Conservation (phyloP, 2,797 vertebrate species). For the Pyrocephalus nanus region DNA sequence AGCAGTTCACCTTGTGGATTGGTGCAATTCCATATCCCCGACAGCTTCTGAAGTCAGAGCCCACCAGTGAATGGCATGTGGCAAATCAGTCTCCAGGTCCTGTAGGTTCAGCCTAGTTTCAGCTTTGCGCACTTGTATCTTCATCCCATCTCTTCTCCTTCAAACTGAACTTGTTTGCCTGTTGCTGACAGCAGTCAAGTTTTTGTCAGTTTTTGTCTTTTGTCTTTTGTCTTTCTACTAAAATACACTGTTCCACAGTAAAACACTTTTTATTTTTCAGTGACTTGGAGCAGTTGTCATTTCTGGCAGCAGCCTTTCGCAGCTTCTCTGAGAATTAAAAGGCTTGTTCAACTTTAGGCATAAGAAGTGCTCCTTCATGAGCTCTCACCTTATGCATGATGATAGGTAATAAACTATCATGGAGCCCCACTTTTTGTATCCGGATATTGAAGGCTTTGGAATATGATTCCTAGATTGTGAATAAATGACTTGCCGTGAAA, state of each 20-base stretch:
- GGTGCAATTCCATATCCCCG: not conserved
- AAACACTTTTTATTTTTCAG: conserved; percentile 55
- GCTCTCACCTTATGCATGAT: conserved; percentile 49
- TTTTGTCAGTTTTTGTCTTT: not conserved
- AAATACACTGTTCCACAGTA: conserved; percentile 37
- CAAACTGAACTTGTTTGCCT: conserved; percentile 23
- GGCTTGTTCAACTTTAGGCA: conserved; percentile 53
- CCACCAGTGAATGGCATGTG: not conserved
- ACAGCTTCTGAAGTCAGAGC: conserved; percentile 20
- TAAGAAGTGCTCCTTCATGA: conserved; percentile 61
- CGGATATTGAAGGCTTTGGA: not conserved
- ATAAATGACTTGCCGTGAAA: not conserved
- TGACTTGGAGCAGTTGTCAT: conserved; percentile 51
- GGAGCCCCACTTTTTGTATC: not conserved
- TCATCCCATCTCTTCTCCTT: not conserved
- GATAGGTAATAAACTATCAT: conserved; percentile 58
- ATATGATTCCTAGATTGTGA: not conserved
- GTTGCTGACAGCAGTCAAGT: conserved; percentile 20
- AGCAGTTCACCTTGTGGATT: not conserved
- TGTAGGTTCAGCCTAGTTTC: not conserved
- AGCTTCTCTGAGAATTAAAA: conserved; percentile 57
- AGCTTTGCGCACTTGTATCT: not conserved
- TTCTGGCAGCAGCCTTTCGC: conserved; percentile 50
- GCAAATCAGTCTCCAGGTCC: not conserved
- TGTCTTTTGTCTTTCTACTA: conserved; percentile 13